Conservation (phyloP, 2,113 vertebrate genomes). For the Erpornis zantholeuca region DNA sequence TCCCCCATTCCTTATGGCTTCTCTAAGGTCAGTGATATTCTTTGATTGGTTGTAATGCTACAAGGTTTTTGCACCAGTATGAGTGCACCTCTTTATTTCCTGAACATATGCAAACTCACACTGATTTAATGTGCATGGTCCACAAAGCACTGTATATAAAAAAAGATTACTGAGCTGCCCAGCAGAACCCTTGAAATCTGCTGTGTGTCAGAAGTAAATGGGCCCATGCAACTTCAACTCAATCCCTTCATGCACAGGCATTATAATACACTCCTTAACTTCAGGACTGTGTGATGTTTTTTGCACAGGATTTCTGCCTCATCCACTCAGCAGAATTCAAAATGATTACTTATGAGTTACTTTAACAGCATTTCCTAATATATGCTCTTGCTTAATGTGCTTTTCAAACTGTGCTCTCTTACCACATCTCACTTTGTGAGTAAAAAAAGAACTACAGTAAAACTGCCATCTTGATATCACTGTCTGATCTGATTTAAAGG, state of each 20-base stretch:
- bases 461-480: neutral
- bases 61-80: neutral
- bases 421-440: neutral
- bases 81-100: neutral
- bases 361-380: neutral
- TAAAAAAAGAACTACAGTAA: neutral
- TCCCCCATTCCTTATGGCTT: neutral
- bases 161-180: neutral
- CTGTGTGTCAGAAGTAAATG: neutral
- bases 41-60: neutral
- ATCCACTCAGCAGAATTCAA: neutral
- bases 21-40: neutral
- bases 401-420: neutral
- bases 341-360: neutral
- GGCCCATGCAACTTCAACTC: neutral
- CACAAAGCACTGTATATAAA: neutral
- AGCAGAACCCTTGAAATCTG: neutral
- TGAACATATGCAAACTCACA: neutral
- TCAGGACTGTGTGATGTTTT: neutral
- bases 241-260: neutral
- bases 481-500: neutral
- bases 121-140: neutral
- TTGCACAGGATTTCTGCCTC: neutral
- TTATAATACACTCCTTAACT: neutral
- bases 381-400: neutral